phyloP scores from a whole-genome alignment of 2,113 vertebrate species.

The Ailurus styani region DNA sequence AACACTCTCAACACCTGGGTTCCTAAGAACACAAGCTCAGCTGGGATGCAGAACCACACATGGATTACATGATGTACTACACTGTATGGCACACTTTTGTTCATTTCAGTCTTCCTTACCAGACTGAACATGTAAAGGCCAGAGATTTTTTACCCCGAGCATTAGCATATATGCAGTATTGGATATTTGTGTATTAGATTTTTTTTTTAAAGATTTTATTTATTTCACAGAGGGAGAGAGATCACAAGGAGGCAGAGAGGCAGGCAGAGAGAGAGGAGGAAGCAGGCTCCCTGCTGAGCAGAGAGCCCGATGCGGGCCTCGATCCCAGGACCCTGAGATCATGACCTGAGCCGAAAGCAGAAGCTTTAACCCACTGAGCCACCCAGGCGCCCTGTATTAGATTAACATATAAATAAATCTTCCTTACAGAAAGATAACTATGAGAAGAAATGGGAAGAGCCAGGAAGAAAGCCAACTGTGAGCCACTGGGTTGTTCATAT shows the following conservation, averaged over 20 bases:
- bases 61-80: too few species aligned
- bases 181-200: not conserved
- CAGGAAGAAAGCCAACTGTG: not conserved
- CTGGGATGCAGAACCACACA: not conserved
- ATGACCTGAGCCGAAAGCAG: too few species aligned
- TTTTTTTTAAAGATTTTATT: too few species aligned
- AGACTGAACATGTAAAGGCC: not conserved
- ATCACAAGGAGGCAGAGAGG: too few species aligned
- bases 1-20: not conserved
- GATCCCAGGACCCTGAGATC: too few species aligned
- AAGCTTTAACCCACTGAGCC: too few species aligned
- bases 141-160: not conserved
- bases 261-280: too few species aligned
- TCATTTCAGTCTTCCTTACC: not conserved
- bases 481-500: not conserved
- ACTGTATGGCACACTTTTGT: not conserved
- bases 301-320: too few species aligned
- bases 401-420: not conserved
- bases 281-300: too few species aligned
- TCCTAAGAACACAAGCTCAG: not conserved
- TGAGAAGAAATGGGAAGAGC: not conserved
- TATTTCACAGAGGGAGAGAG: too few species aligned
- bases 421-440: not conserved
- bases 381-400: too few species aligned
- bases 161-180: not conserved